Conservation (phyloP, 1,140 invertebrate genomes). For the Heliconius eleuchia region DNA sequence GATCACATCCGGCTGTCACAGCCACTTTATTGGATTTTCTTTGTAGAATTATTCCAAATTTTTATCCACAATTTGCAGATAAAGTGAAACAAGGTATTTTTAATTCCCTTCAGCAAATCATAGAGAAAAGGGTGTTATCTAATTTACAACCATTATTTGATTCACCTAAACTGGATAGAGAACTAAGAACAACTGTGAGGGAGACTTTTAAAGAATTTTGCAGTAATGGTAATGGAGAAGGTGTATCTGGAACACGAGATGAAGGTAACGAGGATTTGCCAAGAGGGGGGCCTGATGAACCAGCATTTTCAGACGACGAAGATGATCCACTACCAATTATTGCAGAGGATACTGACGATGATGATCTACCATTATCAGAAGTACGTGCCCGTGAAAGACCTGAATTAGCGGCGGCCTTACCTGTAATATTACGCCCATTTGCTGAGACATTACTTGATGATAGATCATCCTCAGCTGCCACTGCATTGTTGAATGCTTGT, state of each 20-base stretch:
- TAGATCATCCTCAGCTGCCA: conserved; percentile 77
- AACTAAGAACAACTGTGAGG: conserved; percentile 91
- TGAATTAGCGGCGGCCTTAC: conserved; percentile 81
- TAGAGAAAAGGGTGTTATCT: conserved; percentile 96
- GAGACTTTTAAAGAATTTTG: conserved; percentile 97
- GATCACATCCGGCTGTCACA: conserved; percentile 96
- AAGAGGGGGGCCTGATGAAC: conserved; percentile 82
- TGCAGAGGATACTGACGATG: conserved; percentile 92
- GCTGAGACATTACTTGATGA: conserved; percentile 84
- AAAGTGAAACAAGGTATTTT: conserved; percentile 95
- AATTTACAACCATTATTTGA: conserved; percentile 96
- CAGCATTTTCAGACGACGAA: conserved; percentile 91
- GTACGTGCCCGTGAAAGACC: conserved; percentile 81
- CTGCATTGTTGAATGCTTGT: conserved; percentile 82
- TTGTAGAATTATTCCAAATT: conserved; percentile 97
- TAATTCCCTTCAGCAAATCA: conserved; percentile 94
- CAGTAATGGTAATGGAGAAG: conserved; percentile 80
- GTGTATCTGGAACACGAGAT: conserved; percentile 71
- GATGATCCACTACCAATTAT: conserved; percentile 83
- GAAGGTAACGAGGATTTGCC: conserved; percentile 80
- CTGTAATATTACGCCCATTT: conserved; percentile 84
- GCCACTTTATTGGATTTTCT: conserved; percentile 97
- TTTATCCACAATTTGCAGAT: conserved; percentile 91
- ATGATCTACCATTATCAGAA: conserved; percentile 90
- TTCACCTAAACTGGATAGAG: conserved; percentile 94